Conservation (phyloP, 1,140 invertebrate genomes). For the Drosophila santomea region DNA sequence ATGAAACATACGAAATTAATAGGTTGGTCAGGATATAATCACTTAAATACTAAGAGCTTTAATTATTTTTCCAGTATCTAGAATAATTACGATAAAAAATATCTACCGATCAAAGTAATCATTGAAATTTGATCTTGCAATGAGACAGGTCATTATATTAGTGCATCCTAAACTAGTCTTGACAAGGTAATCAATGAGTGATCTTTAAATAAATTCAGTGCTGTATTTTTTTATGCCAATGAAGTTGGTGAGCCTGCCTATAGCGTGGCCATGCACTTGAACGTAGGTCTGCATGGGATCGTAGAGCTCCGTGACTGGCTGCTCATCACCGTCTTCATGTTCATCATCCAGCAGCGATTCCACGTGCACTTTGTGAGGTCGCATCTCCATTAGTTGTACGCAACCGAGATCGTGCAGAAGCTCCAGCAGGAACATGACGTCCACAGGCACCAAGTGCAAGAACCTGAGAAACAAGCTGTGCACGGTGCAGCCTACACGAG, state of each 20-base stretch:
- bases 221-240: slow-evolving; percentile 86
- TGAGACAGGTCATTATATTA: neutral
- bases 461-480: slow-evolving; percentile 86
- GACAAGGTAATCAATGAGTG: neutral
- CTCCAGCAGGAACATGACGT: slow-evolving; percentile 73
- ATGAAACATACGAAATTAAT: too few relatives aligned
- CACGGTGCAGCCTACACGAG: slow-evolving; percentile 87
- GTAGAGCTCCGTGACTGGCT: slow-evolving; percentile 56
- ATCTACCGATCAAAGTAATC: too few relatives aligned
- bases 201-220: slow-evolving; percentile 85
- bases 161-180: neutral
- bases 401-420: slow-evolving; percentile 63
- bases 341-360: slow-evolving; percentile 44
- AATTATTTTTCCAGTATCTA: too few relatives aligned
- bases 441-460: slow-evolving; percentile 82
- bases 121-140: neutral
- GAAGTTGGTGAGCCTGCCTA: slow-evolving; percentile 86
- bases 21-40: too few relatives aligned
- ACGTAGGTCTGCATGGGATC: slow-evolving; percentile 66
- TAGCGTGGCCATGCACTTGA: slow-evolving; percentile 81
- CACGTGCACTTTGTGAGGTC: slow-evolving; percentile 29
- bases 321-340: slow-evolving; percentile 52
- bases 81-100: too few relatives aligned
- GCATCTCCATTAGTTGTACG: slow-evolving; percentile 59
- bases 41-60: too few relatives aligned